Base-by-base conservation (phyloP, 2,113 vertebrate genomes). In the Otolemur garnettii region DNA sequence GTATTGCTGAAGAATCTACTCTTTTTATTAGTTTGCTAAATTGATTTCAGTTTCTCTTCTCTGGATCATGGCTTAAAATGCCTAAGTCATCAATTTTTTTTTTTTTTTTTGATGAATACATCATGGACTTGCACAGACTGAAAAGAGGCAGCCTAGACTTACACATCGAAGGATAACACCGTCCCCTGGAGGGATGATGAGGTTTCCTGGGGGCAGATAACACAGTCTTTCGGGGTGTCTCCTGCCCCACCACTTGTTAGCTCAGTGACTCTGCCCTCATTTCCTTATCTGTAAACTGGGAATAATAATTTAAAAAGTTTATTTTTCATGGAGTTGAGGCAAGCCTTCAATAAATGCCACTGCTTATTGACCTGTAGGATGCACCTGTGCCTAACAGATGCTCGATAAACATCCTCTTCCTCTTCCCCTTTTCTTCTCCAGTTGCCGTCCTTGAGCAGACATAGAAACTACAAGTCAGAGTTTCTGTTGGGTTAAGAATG, bases 401-500 rank as follows among this genome's bases (percentile, higher is more conserved):
- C 55, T 69, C 78, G 30, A 0, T 26, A n/a, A 78, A 28, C 55
- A 0, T 53, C 24, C 38, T 26, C 22, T 81, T 88, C 35, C 1
- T 42, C 13, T 71, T 86, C 30, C 72, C 18, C 60, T 38, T 66
- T 86, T 72, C 74, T 87, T 64, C 77, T 92, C 55, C 30, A 82
- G 21, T 64, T 60, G 30, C 10, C 53, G 22, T 88, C 15, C 21
- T 55, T 19, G 18, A 93, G 53, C 55, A 83, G 4, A 60, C 3
- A n/a, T 1, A 75, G 50, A 72, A 92, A 64, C n/a, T 18, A 1
- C 38, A 90, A 91, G 45, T 28, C 10, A 81, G 21, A 17, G 7
- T 74, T 93, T 93, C 57, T 81, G 7, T 33, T 26, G 4, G 22
- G 7, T 87, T 83, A 87, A 80, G 45, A 94, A 38, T 74, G 21